Evolutionary conservation across 2,797 vertebrate species (phyloP), one percentile per base, ranked within the genome.

Genomic region (Philypnodon macrostomus): DNA sequence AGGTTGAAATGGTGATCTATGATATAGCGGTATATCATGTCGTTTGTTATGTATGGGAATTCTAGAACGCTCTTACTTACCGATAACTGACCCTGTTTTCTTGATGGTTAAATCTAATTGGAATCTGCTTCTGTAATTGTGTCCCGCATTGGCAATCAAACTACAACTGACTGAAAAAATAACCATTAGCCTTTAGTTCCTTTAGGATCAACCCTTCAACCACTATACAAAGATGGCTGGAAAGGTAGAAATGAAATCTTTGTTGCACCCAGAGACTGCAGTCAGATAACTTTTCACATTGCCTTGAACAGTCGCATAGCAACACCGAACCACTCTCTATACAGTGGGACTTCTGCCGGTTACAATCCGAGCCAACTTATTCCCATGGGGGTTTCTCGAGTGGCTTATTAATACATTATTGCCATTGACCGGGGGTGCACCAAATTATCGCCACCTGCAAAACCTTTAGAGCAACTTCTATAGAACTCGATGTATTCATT

Each of bases 401-500:
- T 17, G 7, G 18, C 34, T 27, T 30, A 33, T 60, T 44, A 5
- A 49, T 13, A 23, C 17, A 23, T 29, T 40, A 14, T 37, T 18
- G 23, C 29, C 18, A 14, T 14, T 26, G 47, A 38, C 46, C 44
- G 7, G 6, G 35, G 61, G 53, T 54, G 68, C 73, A 75, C 71
- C 63, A 63, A 48, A 77, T 71, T 65, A 36, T 21, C 15, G 7
- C 45, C 15, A 9, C 45, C 44, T 45, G 7, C 26, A 15, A 14
- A 13, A 5, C 45, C 35, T 1, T 46, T 35, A 32, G 67, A 53
- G 26, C 53, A 16, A 67, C 51, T 42, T 10, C 21, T 38, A 56
- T 54, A 32, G 42, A 55, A 4, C 45, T 75, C 80, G 83, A 84
- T 82, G 76, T 83, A 88, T 85, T 82, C 75, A 77, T 75, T 87